Evolutionary conservation across 2,113 vertebrate genomes (phyloP), one percentile per base, ranked within the genome.

Genomic region (Passer domesticus): DNA sequence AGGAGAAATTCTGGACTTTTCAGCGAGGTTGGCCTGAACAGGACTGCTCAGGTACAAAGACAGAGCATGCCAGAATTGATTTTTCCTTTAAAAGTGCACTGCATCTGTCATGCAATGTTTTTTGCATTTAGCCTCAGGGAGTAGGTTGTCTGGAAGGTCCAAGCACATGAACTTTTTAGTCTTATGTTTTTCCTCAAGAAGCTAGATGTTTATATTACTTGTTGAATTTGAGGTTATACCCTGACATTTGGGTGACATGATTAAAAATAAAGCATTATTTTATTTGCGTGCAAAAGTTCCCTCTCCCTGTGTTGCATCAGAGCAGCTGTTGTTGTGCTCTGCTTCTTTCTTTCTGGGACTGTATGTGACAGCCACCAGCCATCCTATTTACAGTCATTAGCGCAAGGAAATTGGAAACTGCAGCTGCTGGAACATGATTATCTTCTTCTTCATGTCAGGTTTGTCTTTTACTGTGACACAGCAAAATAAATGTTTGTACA

Each of bases 401-500:
- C 0, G 0, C 50, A 74, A 77, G 67, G 55, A 87, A 90, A 90
- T 76, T 80, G 68, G 59, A 89, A 76, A 66, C 78, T 83, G 47
- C 70, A 82, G 81, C 62, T 92, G 50, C 58, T 35, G 74, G 74
- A 25, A 82, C 46, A 33, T 58, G 49, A 58, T 62, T 79, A 44
- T 74, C 35, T 75, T 87, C 31, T 83, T 63, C 85, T 75, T 93
- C 31, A 25, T 33, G 46, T 52, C 75, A 93, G 41, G 49, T 73
- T 92, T 94, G 43, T 80, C 82, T 91, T 93, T 35, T 56, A 44
- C 55, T 31, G 63, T 80, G 27, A 95, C 63, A 80, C 22, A 90
- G 68, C n/a, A 74, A 77, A 90, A 66, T 3, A 92, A 95, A 83
- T 87, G 41, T 94, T 96, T 89, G 56, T 83, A 43, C 44, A 64